Base-by-base conservation (phyloP, 1,140 invertebrate genomes). In the Dendrolimus kikuchii region DNA sequence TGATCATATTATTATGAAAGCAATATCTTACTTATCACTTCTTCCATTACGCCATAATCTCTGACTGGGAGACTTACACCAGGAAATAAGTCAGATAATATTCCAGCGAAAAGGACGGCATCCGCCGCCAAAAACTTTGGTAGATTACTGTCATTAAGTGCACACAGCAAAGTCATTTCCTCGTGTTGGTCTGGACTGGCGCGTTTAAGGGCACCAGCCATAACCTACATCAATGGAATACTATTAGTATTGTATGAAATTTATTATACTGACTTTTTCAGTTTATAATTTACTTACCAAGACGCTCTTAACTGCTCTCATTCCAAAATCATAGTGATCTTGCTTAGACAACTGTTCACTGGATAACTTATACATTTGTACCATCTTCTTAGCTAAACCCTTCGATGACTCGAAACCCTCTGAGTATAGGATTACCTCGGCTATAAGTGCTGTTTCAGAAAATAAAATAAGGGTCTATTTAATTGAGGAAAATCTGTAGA, bases 311-410 rank as follows among this genome's bases (percentile, higher is more conserved):
- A 92, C 91, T 4, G 91, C 91, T 51, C 95, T 89, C 95, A 97
- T 96, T 44, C 96, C 95, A 72, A 96, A 98, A 84, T 98, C 96
- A 65, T 98, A 98, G 72, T 97, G 96, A 78, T 96, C 95, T 80
- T 97, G 96, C 61, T 96, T 95, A 1, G 95, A 97, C 0, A 98
- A 88, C 81, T 97, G 96, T 82, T 98, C 95, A 64, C 94, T 96
- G 61, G 95, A 97, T 5, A 98, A 86, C 68, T 96, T 95, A 75
- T 98, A 98, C 92, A 96, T 95, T 71, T 97, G 92, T 0, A 95
- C 93, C 93, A 98, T 97, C 79, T 98, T 98, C 57, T 93, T 91
- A 0, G 96, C 94, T 9, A 98, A 86, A 4, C 90, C 89, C 75
- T 95, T 97, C 2, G 94, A 95, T 4, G 93, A 93, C 71, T 96